Evolutionary conservation across 2,797 vertebrate genomes (phyloP).

Genomic region (Echiichthys vipera): DNA sequence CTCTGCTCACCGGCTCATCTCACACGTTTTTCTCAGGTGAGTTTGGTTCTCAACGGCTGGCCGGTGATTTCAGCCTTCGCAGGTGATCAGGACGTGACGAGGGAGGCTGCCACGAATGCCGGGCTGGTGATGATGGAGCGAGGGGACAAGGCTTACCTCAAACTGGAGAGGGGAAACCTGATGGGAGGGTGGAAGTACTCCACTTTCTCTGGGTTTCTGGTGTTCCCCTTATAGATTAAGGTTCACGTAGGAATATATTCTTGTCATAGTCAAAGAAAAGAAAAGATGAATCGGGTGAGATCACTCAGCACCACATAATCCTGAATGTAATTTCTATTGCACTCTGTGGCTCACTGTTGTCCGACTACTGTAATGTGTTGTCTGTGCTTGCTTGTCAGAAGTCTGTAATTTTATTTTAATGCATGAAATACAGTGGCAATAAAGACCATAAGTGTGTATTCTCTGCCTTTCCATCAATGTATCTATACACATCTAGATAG

Average conservation of each 20-base stretch:
- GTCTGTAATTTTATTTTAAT: constrained; percentile 40
- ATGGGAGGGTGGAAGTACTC: constrained; percentile 93
- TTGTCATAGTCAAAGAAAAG: not conserved
- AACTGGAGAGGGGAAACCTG: constrained; percentile 90
- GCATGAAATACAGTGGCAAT: constrained; percentile 58
- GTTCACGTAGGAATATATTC: not conserved
- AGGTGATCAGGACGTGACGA: constrained; percentile 90
- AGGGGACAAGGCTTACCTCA: constrained; percentile 89
- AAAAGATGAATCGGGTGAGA: not conserved
- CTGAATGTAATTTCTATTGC: constrained; percentile 53
- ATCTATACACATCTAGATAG: not conserved
- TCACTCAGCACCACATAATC: constrained; percentile 26
- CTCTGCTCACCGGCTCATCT: not conserved
- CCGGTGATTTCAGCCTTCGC: constrained; percentile 91
- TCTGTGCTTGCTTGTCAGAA: constrained; percentile 33
- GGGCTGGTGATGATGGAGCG: constrained; percentile 89
- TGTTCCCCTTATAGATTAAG: constrained; percentile 81
- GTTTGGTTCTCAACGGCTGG: constrained; percentile 89
- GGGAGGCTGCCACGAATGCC: constrained; percentile 90
- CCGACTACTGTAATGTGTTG: constrained; percentile 16
- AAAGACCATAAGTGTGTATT: constrained; percentile 35
- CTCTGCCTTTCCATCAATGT: not conserved
- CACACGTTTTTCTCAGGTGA: constrained; percentile 80
- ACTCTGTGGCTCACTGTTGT: constrained; percentile 13
- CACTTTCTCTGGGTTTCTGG: constrained; percentile 90